These are phyloP conservation scores for Eudyptes chrysolophus DNA, from an alignment of 2,113 vertebrate genomes.

Conservation along the genomic window DNA sequence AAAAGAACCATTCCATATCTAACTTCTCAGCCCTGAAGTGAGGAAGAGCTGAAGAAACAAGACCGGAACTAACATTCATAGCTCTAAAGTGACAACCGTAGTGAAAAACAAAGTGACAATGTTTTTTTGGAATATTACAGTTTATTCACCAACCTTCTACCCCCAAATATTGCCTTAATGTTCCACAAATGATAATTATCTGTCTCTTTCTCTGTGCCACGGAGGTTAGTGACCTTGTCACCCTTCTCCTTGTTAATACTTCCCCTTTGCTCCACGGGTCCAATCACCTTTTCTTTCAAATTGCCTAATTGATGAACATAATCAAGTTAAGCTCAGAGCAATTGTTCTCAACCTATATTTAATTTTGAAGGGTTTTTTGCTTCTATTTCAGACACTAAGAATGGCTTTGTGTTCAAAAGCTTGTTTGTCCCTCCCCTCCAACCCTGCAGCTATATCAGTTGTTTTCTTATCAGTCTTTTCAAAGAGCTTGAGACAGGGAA, in stretches of 20 bases:
- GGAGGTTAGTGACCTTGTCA: constrained; percentile 3
- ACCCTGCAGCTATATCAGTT: background rate
- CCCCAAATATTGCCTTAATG: constrained; percentile 21
- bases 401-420: background rate
- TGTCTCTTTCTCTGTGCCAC: background rate
- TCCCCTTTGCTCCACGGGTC: background rate
- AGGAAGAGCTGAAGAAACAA: background rate
- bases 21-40: background rate
- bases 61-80: background rate
- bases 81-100: background rate
- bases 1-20: background rate
- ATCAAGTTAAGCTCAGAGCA: constrained; percentile 46
- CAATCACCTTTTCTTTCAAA: constrained; percentile 52
- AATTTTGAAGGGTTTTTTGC: background rate
- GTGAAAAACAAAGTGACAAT: background rate
- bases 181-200: constrained; percentile 43
- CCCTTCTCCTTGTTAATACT: constrained; percentile 50
- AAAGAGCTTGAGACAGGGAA: background rate
- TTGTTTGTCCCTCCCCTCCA: background rate
- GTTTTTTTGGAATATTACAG: background rate
- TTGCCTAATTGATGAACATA: constrained; percentile 51
- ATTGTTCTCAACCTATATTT: constrained; percentile 13
- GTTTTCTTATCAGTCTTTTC: background rate
- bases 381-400: background rate
- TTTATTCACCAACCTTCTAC: background rate